Evolutionary conservation across 2,888 invertebrate species (phyloP).

Genomic region (Encarsia formosa): DNA sequence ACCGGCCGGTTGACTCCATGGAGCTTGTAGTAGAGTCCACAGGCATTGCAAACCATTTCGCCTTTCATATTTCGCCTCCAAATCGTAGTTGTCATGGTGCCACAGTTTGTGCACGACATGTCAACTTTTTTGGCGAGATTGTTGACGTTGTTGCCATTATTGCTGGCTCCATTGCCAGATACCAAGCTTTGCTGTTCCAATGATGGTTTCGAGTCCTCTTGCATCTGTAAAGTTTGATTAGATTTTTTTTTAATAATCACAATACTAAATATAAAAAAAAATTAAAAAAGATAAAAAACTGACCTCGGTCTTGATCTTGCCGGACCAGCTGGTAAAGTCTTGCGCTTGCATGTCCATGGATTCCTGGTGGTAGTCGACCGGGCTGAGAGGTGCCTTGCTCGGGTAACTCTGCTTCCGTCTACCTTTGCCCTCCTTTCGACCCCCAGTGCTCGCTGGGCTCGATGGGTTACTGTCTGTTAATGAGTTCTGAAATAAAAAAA

Average conservation of each 20-base stretch:
- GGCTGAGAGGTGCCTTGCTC: conserved; percentile 58
- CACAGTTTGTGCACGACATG: conserved; percentile 92
- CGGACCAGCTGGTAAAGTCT: conserved; percentile 48
- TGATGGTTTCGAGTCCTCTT: conserved; percentile 4
- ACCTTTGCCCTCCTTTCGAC: conserved; percentile 58
- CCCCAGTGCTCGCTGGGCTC: conserved; percentile 46
- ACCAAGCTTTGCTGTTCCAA: too few relatives aligned
- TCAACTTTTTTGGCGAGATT: conserved; percentile 59
- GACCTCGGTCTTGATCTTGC: conserved; percentile 37
- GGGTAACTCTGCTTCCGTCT: conserved; percentile 80
- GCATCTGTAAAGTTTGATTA: background rate
- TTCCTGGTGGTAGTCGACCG: conserved; percentile 43
- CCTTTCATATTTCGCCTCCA: conserved; percentile 95
- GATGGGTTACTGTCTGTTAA: conserved; percentile 50
- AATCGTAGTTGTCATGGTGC: conserved; percentile 94
- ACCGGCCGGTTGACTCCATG: conserved; percentile 91
- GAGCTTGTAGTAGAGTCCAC: conserved; percentile 94
- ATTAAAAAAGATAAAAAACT: background rate
- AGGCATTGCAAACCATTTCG: conserved; percentile 98
- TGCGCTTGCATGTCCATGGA: conserved; percentile 43
- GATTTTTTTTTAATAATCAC: background rate
- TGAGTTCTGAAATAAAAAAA: conserved; percentile 42
- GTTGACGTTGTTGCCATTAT: conserved; percentile 25
- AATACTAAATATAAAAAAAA: background rate
- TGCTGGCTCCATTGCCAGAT: too few relatives aligned